phyloP scores from a whole-genome alignment of 1,140 invertebrate genomes.

The Drosophila equinoxialis region DNA sequence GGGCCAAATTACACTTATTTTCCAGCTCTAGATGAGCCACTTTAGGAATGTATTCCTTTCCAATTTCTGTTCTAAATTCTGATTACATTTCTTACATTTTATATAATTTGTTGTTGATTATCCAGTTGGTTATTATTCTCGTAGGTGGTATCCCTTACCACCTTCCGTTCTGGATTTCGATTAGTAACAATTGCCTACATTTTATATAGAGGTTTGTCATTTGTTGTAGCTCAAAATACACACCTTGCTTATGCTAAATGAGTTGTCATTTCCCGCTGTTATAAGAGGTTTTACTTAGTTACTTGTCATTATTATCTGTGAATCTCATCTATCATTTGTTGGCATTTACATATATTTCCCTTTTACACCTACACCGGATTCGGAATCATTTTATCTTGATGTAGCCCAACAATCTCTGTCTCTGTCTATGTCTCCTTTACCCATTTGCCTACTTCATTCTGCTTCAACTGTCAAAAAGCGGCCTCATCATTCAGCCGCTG shows the following conservation, averaged over 20 bases:
- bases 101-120: too few species aligned
- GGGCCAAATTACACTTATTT: too few species aligned
- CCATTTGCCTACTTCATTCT: conserved; percentile 32
- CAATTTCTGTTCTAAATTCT: too few species aligned
- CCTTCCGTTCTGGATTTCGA: too few species aligned
- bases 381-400: neutral
- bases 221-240: neutral
- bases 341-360: neutral
- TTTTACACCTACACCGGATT: neutral
- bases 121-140: too few species aligned
- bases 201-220: too few species aligned
- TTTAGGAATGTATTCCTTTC: too few species aligned
- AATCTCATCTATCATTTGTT: conserved; percentile 10
- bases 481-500: conserved; percentile 48
- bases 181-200: too few species aligned
- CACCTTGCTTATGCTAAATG: neutral
- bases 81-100: too few species aligned
- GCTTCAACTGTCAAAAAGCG: conserved; percentile 53
- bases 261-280: conserved; percentile 2
- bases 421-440: neutral
- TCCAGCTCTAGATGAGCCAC: too few species aligned
- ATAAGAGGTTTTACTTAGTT: neutral
- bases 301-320: conserved; percentile 3
- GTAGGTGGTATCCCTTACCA: too few species aligned
- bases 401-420: conserved; percentile 1